Evolutionary conservation across 2,113 vertebrate species (phyloP).

Genomic region (Picathartes gymnocephalus): DNA sequence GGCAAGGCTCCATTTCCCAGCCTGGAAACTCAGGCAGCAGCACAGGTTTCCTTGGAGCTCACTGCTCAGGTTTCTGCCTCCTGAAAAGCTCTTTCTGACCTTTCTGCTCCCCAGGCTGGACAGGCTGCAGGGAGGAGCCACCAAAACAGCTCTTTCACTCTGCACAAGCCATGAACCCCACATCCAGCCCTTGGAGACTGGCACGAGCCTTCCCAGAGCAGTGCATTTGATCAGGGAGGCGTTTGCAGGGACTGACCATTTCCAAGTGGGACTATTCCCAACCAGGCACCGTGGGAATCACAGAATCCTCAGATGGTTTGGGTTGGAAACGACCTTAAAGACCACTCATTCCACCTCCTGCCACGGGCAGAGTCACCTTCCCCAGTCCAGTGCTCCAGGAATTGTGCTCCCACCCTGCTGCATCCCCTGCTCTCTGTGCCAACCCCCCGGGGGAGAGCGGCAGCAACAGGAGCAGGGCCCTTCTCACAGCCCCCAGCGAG

Average conservation of each 20-base stretch:
- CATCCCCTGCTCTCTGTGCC: not conserved
- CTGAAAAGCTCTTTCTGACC: too few species aligned
- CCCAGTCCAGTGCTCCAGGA: not conserved
- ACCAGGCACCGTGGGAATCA: not conserved
- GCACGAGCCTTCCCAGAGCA: not conserved
- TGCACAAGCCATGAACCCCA: not conserved
- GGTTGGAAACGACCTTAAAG: not conserved
- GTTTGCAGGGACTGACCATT: not conserved
- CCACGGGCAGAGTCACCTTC: not conserved
- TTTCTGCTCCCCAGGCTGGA: not conserved
- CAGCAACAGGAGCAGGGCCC: accelerated
- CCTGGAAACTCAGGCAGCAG: accelerated
- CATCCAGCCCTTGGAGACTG: too few species aligned
- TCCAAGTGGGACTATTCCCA: not conserved
- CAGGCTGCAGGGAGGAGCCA: not conserved
- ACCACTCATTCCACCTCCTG: not conserved
- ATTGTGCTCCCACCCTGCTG: accelerated
- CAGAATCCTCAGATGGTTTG: not conserved
- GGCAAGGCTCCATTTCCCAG: not conserved
- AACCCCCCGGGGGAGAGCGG: not conserved
- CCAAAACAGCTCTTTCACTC: not conserved
- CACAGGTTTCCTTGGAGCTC: not conserved
- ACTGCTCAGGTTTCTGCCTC: not conserved
- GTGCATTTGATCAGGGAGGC: accelerated
- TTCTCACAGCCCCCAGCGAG: not conserved